These are phyloP conservation scores for Odontamblyopus rebecca DNA, from an alignment of 2,797 vertebrate genomes.

Conservation along the genomic window DNA sequence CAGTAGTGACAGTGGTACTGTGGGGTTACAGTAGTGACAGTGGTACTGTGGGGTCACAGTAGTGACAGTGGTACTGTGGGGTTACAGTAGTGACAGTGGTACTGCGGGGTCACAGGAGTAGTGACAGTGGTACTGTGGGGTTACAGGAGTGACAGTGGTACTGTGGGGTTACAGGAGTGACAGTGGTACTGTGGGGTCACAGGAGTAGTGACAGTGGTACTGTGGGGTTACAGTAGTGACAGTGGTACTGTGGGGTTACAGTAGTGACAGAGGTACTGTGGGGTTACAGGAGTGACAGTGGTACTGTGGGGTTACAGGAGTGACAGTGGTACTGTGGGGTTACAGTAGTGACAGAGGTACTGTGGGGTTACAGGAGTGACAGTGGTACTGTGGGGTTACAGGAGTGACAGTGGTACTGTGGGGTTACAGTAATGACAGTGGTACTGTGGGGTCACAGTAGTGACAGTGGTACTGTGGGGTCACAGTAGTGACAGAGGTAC, in stretches of 20 bases:
- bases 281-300: background rate
- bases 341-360: background rate
- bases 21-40: too few species aligned
- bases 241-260: too few species aligned
- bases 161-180: too few species aligned
- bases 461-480: too few species aligned
- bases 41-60: constrained; percentile 70
- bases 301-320: constrained; percentile 70
- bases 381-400: constrained; percentile 69
- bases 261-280: constrained; percentile 69
- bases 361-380: constrained; percentile 23
- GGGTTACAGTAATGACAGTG: too few species aligned
- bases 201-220: too few species aligned
- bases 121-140: constrained; percentile 68
- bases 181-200: too few species aligned
- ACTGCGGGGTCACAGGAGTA: constrained; percentile 65
- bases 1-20: too few species aligned
- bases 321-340: background rate
- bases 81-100: constrained; percentile 23
- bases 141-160: background rate
- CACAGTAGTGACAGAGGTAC: too few species aligned
- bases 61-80: constrained; percentile 68
- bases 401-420: background rate
- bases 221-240: too few species aligned
- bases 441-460: too few species aligned